phyloP scores from a whole-genome alignment of 2,113 vertebrate species.

The Phalacrocorax carbo region DNA sequence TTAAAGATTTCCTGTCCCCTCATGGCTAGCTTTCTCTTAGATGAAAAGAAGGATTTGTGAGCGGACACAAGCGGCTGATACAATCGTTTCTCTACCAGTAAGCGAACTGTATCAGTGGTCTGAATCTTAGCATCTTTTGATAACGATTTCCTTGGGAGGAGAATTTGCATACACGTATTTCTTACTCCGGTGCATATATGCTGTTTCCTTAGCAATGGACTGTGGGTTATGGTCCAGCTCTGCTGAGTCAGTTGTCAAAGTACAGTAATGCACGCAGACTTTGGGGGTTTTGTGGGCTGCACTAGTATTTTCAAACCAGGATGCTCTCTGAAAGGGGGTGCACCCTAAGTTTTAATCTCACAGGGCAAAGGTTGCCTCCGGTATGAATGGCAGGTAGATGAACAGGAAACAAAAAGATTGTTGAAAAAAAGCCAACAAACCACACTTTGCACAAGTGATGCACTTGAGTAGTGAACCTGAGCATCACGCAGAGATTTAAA shows the following conservation, averaged over 20 bases:
- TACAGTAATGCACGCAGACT: not conserved
- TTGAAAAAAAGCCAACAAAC: not conserved
- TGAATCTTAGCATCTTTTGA: not conserved
- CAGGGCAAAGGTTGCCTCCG: not conserved
- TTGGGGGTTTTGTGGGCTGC: not conserved
- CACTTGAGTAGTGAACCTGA: not conserved
- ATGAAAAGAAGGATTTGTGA: not conserved
- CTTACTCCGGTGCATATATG: not conserved
- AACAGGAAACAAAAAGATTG: not conserved
- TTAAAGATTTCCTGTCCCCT: conserved; percentile 31
- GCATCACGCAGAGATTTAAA: not conserved
- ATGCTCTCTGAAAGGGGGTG: not conserved
- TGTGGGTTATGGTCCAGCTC: not conserved
- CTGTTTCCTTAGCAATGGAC: not conserved
- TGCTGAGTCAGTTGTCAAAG: not conserved
- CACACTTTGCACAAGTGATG: not conserved
- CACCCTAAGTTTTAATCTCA: not conserved
- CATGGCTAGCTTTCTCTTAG: not conserved
- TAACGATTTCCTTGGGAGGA: not conserved
- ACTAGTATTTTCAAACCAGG: not conserved
- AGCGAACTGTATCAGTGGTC: not conserved
- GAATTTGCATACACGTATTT: not conserved
- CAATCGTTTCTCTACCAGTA: not conserved
- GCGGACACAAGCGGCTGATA: not conserved
- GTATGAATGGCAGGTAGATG: not conserved